Conservation (phyloP, 2,113 vertebrate genomes). For the Tachuris rubrigastra region DNA sequence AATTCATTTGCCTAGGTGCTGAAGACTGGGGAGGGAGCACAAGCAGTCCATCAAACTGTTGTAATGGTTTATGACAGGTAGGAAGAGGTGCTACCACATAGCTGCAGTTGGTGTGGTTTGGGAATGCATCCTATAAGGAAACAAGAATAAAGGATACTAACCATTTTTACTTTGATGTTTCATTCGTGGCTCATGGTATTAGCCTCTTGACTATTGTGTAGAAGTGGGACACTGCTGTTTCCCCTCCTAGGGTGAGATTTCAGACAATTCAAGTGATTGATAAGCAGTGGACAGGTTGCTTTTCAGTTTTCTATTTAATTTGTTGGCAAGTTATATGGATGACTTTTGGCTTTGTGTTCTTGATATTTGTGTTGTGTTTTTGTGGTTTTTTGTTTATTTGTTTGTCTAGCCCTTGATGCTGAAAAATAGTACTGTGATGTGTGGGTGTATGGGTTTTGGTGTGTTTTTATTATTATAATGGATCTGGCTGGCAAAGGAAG, state of each 20-base stretch:
- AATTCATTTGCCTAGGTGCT: not conserved
- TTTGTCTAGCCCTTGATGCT: not conserved
- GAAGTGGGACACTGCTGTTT: not conserved
- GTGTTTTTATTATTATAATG: not conserved
- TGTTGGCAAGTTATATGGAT: not conserved
- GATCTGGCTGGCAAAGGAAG: not conserved
- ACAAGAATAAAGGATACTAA: not conserved
- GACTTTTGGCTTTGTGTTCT: not conserved
- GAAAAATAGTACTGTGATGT: not conserved
- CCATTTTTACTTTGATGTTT: not conserved
- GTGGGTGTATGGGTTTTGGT: not conserved
- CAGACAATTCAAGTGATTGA: not conserved
- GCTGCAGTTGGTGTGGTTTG: not conserved
- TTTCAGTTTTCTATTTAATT: not conserved
- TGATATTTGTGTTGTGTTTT: not conserved
- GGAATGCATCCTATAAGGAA: not conserved
- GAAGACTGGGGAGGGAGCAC: not conserved
- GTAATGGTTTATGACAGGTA: not conserved
- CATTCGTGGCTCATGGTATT: not conserved
- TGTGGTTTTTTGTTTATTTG: fast-evolving
- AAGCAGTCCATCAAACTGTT: not conserved
- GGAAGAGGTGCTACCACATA: not conserved
- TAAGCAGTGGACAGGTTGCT: not conserved
- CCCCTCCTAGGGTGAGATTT: not conserved
- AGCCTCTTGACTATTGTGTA: not conserved